Evolutionary conservation across 2,113 vertebrate species (phyloP), one percentile per base, ranked within the genome.

Genomic region (Perca flavescens): DNA sequence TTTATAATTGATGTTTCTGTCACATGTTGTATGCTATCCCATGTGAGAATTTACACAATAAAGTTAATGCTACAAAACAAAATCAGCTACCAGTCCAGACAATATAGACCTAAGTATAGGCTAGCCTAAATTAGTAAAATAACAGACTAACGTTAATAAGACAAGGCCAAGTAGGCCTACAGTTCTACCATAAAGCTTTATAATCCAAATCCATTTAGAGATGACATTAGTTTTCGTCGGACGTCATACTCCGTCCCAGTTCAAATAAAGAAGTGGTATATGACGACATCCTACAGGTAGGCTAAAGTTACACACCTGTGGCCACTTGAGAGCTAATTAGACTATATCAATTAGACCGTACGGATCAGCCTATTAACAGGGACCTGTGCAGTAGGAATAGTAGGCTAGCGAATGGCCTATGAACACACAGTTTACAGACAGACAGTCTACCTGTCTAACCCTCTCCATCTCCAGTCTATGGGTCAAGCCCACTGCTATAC

Each of bases 291-390:
- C 17, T 22, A 6, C n/a, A 67, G 31, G 36, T 40, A 36, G 2
- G 10, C 46, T 13, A 9, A 11, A 43, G 40, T 43, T 43, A 10
- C 40, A 9, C 63, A 84, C 50, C 36, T 84, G 70, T 47, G 50
- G 40, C 36, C 16, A 25, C 47, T 22, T 53, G 6, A 19, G 7
- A 61, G 54, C 43, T 68, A 34, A 84, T 63, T 40, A 64, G 16
- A 31, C 28, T 34, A 11, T 9, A 8, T 40, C 10, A 34, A 34
- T 34, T 5, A 34, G 31, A 34, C 31, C 31, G 31, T 34, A 34
- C 31, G 2, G 1, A 40, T 40, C 8, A 40, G 2, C 9, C 40
- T 11, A 11, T 46, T 6, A 72, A n/a, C 21, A 21, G 4, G 28
- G 5, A 22, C 7, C 14, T 19, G 47, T 17, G 2, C 3, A 6